Conservation (phyloP, 2,797 vertebrate genomes). For the Tolypeutes matacus region DNA sequence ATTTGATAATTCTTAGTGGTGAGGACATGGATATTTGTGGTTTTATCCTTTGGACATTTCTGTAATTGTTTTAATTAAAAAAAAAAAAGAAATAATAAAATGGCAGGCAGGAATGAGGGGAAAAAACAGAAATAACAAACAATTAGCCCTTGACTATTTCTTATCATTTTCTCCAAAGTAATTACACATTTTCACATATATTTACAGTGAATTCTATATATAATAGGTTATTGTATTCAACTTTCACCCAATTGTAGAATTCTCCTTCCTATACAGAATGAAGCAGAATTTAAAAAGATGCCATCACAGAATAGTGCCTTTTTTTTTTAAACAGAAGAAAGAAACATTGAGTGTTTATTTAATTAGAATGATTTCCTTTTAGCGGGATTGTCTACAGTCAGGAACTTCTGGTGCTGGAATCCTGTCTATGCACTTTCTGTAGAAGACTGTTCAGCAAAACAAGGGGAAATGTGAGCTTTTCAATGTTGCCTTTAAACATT, state of each 20-base stretch:
- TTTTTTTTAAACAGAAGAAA: neutral
- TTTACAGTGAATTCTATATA: neutral
- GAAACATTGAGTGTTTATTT: neutral
- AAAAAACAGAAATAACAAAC: neutral
- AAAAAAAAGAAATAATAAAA: neutral
- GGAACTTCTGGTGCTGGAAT: neutral
- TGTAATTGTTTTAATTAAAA: neutral
- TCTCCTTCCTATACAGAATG: neutral
- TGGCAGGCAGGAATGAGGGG: neutral
- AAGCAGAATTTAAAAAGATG: neutral
- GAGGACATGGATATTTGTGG: neutral
- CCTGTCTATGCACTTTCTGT: neutral
- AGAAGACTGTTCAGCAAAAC: neutral
- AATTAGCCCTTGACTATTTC: neutral
- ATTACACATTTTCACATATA: neutral
- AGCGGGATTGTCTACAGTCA: neutral
- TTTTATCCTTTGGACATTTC: neutral
- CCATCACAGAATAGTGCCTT: neutral
- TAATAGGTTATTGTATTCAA: neutral
- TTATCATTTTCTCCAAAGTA: neutral
- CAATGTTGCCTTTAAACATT: conserved; percentile 19
- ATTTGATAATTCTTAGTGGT: neutral
- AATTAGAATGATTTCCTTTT: neutral
- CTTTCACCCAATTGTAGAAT: neutral
- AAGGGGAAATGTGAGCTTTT: neutral